These are phyloP conservation scores for Silvanus unidentatus DNA, from an alignment of 2,888 invertebrate genomes.

Conservation along the genomic window DNA sequence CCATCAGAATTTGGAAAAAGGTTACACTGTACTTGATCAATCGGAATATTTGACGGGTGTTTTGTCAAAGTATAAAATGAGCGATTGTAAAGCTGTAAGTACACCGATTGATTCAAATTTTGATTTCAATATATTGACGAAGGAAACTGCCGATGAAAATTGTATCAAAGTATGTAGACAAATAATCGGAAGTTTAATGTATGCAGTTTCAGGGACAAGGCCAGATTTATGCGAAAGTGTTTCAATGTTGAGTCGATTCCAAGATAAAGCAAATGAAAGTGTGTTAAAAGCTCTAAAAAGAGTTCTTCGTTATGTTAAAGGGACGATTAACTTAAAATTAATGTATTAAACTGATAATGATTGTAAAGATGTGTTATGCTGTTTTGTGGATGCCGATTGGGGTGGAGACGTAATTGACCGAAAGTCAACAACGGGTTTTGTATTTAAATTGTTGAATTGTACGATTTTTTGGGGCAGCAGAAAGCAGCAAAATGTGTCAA, in stretches of 20 bases:
- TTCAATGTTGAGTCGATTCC: neutral
- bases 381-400: constrained; percentile 27
- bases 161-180: neutral
- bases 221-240: constrained; percentile 1
- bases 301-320: neutral
- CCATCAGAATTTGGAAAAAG: too few species aligned
- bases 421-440: constrained; percentile 31
- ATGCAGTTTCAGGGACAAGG: neutral
- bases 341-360: neutral
- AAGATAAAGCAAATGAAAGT: neutral
- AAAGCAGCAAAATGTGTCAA: constrained; percentile 28
- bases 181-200: neutral
- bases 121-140: neutral
- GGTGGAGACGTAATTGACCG: constrained; percentile 21
- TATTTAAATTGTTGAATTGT: constrained; percentile 24
- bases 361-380: neutral
- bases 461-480: constrained; percentile 30
- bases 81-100: neutral
- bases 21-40: too few species aligned
- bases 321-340: neutral
- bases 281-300: neutral
- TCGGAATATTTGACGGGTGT: neutral
- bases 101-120: neutral
- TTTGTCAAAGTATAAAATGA: neutral
- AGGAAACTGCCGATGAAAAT: neutral